Base-by-base conservation (phyloP, 1,140 invertebrate species). In the Drosophila simulans region DNA sequence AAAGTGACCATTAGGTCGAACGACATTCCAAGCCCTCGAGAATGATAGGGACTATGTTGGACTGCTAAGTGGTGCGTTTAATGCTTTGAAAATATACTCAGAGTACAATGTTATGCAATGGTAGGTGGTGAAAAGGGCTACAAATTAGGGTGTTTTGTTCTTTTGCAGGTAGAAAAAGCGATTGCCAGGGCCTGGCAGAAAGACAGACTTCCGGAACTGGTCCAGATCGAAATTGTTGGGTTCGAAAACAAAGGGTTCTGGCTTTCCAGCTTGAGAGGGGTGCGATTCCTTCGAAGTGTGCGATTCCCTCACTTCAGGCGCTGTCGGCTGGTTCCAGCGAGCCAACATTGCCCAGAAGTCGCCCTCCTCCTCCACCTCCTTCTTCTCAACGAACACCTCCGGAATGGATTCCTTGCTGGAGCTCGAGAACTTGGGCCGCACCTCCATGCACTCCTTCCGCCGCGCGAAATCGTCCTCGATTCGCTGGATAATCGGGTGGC, bases 91-190 rank as follows among this genome's bases (percentile, higher is more conserved):
- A 70, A 57, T 27, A 70, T 57, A 57, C 25, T 42, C 34, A 68
- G 59, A 40, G 37, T 68, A 59, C 60, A 65, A 52, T 66, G 35
- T 45, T 45, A 37, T 39, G 31, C 15, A 63, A 65, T 27, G n/a
- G 45, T 42, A 34, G 35, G 25, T 35, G 31, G 13, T 39, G 34
- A 37, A 59, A 42, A 31, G 10, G 13, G 11, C 5, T 40, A n/a
- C 7, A 43, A 40, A 25, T 25, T 46, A 62, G 20, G 39, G 39
- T 31, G 52, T 52, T 35, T 25, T 79, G 53, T 52, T 39, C 0
- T 55, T 25, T 22, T 86, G 75, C 17, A 88, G 69, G 48, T 72
- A 88, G 35, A 72, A 85, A 40, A 84, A 81, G 3, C 90, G 90
- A 53, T 91, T 78, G 5, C 13, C 25, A 3, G 82, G 80, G 2